These are phyloP conservation scores for Pristionchus mayeri DNA, from an alignment of 2,888 invertebrate species.

Conservation along the genomic window DNA sequence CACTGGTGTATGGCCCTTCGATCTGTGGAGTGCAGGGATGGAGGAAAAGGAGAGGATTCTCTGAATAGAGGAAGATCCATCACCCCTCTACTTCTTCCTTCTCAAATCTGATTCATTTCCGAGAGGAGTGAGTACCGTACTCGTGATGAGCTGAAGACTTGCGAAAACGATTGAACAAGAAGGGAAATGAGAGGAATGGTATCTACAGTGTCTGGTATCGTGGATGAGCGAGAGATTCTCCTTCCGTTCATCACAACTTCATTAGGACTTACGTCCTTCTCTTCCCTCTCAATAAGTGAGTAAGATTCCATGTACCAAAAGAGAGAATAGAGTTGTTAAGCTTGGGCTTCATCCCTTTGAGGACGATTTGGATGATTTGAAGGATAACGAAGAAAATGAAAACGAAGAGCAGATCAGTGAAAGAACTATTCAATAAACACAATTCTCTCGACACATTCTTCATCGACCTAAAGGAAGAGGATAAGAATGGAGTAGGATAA, in stretches of 20 bases:
- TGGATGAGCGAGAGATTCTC: not conserved
- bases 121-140: not conserved
- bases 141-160: not conserved
- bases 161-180: not conserved
- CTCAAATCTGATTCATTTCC: not conserved
- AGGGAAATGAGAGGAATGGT: too few species aligned
- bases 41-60: too few species aligned
- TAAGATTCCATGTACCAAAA: not conserved
- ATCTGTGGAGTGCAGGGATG: too few species aligned
- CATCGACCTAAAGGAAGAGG: not conserved
- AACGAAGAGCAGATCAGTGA: slow-evolving; percentile 2
- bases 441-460: not conserved
- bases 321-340: not conserved
- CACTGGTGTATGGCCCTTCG: too few species aligned
- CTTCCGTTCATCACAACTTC: not conserved
- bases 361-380: slow-evolving; percentile 20
- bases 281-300: not conserved
- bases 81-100: too few species aligned
- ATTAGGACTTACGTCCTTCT: not conserved
- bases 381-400: slow-evolving; percentile 30
- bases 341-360: slow-evolving; percentile 11
- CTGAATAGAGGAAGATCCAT: too few species aligned
- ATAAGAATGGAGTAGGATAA: too few species aligned
- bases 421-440: not conserved
- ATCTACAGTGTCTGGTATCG: not conserved